Conservation (phyloP, 2,888 invertebrate species). For the Phengaris alcon region DNA sequence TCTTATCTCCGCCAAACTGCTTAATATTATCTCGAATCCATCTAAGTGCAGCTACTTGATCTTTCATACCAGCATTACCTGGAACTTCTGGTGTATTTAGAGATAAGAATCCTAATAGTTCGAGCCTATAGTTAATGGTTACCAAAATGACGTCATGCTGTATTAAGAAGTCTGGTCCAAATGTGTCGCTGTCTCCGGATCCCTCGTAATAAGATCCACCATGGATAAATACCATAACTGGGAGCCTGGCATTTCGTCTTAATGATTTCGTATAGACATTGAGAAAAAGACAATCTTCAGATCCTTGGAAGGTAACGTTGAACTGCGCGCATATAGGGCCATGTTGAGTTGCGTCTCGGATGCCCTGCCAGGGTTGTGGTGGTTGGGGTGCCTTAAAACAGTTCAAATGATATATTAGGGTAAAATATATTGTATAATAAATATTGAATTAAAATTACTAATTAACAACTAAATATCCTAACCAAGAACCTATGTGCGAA, state of each 20-base stretch:
- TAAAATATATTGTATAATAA: no score
- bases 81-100: constrained; percentile 55
- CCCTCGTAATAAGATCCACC: constrained; percentile 63
- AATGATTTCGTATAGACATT: constrained; percentile 57
- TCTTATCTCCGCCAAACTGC: constrained; percentile 57
- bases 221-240: constrained; percentile 68
- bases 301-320: constrained; percentile 51
- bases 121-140: constrained; percentile 65
- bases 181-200: constrained; percentile 53
- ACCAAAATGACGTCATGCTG: constrained; percentile 62
- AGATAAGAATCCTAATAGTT: constrained; percentile 49
- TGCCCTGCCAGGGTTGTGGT: constrained; percentile 52
- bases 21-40: constrained; percentile 58
- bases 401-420: neutral
- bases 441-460: no score
- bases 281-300: constrained; percentile 59
- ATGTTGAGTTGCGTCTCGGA: constrained; percentile 55
- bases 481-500: no score
- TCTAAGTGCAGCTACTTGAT: constrained; percentile 56
- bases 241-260: constrained; percentile 44
- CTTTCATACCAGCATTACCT: constrained; percentile 64
- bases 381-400: constrained; percentile 55
- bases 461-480: no score
- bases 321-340: constrained; percentile 59
- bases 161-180: constrained; percentile 61